phyloP scores from a whole-genome alignment of 2,888 invertebrate species.

The Congeria kusceri region DNA sequence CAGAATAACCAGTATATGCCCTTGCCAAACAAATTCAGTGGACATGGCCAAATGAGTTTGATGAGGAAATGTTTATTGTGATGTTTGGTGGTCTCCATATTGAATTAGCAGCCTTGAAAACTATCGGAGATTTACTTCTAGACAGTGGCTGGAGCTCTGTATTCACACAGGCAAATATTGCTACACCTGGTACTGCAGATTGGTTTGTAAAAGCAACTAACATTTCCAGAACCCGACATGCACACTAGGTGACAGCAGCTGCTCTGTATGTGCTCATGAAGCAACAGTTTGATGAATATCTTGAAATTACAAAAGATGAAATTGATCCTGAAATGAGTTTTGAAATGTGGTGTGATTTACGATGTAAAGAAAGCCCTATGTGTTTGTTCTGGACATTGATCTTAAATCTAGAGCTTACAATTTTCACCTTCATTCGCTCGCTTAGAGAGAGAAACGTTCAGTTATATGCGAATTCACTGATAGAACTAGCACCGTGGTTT shows the following conservation, averaged over 20 bases:
- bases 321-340: neutral
- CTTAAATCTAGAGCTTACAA: conserved; percentile 25
- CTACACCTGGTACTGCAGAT: conserved; percentile 70
- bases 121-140: conserved; percentile 66
- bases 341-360: conserved; percentile 21
- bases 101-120: conserved; percentile 73
- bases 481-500: neutral
- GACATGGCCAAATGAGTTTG: conserved; percentile 72
- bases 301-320: neutral
- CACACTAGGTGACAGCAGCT: conserved; percentile 67
- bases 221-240: conserved; percentile 52
- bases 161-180: conserved; percentile 65
- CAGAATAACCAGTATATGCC: neutral
- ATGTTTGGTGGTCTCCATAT: conserved; percentile 79
- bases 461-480: neutral
- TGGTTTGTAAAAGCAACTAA: conserved; percentile 54
- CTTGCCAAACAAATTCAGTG: conserved; percentile 77
- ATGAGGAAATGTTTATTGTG: conserved; percentile 71
- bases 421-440: conserved; percentile 38
- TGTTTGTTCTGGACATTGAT: conserved; percentile 51
- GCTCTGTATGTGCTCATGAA: conserved; percentile 42
- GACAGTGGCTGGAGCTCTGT: conserved; percentile 73
- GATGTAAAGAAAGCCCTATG: conserved; percentile 14
- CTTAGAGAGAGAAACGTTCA: conserved; percentile 21
- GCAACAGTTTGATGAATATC: neutral